Evolutionary conservation across 2,888 invertebrate genomes (phyloP).

Genomic region (Papilio demoleus): DNA sequence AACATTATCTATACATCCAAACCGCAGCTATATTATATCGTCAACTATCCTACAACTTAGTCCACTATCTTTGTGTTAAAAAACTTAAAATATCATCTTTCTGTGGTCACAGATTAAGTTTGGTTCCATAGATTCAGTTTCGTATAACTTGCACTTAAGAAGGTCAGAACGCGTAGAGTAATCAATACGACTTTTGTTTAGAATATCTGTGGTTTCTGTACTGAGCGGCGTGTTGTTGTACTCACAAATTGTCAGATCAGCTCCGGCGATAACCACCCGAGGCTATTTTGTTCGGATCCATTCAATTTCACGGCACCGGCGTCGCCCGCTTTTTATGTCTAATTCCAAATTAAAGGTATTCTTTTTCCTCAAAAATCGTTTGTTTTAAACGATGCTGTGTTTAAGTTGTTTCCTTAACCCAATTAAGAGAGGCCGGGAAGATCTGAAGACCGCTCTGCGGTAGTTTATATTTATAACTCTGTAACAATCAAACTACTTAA

Average conservation of each 20-base stretch:
- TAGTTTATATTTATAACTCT: slow-evolving; percentile 10
- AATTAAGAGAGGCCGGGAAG: neutral
- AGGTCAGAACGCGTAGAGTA: slow-evolving; percentile 55
- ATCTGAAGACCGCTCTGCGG: neutral
- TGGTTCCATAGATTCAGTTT: neutral
- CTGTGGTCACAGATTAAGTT: neutral
- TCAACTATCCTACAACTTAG: too few species aligned
- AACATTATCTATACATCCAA: too few species aligned
- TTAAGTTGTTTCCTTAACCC: neutral
- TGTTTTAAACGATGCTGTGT: slow-evolving; percentile 17
- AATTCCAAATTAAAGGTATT: slow-evolving; percentile 38
- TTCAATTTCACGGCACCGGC: slow-evolving; percentile 55
- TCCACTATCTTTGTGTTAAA: too few species aligned
- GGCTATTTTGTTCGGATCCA: slow-evolving; percentile 48
- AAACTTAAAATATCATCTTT: neutral
- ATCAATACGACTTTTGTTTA: slow-evolving; percentile 60
- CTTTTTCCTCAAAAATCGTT: slow-evolving; percentile 17
- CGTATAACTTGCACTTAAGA: slow-evolving; percentile 51
- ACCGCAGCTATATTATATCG: too few species aligned
- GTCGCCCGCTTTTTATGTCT: slow-evolving; percentile 35
- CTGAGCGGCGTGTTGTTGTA: slow-evolving; percentile 51
- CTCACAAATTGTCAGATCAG: slow-evolving; percentile 58
- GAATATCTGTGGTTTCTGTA: slow-evolving; percentile 60
- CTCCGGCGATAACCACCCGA: slow-evolving; percentile 45
- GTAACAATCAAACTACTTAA: neutral